Base-by-base conservation (phyloP, 1,140 invertebrate species). In the Papilio aristodemus region DNA sequence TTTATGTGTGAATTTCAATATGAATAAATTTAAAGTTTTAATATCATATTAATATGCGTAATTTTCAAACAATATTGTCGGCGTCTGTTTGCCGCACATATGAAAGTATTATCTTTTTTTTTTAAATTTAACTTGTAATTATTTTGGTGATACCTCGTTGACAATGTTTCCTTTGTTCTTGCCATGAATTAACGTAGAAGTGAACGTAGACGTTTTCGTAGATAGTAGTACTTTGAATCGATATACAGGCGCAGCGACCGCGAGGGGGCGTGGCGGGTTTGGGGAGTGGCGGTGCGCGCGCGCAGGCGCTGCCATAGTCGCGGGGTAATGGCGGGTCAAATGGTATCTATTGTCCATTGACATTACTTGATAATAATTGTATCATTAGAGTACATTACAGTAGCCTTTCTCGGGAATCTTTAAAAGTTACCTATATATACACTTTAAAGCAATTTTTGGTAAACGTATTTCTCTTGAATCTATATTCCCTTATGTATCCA, bases 371-470 rank as follows among this genome's bases (percentile, higher is more conserved):
- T 91, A 91, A 91, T 90, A 91, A 91, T 91, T 89, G 89, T 91
- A 91, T 91, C 87, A 89, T 89, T 91, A 90, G 88, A 90, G 87
- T 91, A 90, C 86, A 91, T 89, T 89, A 89, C 86, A 85, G 89
- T 91, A 91, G 89, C 87, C 86, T 90, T 90, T 91, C 86, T 89
- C 82, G 83, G 81, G 83, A 89, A 89, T 90, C 85, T 89, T 66
- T 87, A 86, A 89, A 91, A 91, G 89, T 91, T 91, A 91, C 86
- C 87, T 91, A 89, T 91, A 89, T 91, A 90, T 91, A 91, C 89
- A 89, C 87, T 88, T 80, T 84, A 87, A 89, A 88, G 79, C 78
- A 79, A 89, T 83, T 90, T 90, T 91, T 87, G 87, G 85, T 88
- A 89, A 88, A 86, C 87, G 88, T 91, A 89, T 90, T 89, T 91